Evolutionary conservation across 2,888 invertebrate species (phyloP).

Genomic region (Andrena trimmerana): DNA sequence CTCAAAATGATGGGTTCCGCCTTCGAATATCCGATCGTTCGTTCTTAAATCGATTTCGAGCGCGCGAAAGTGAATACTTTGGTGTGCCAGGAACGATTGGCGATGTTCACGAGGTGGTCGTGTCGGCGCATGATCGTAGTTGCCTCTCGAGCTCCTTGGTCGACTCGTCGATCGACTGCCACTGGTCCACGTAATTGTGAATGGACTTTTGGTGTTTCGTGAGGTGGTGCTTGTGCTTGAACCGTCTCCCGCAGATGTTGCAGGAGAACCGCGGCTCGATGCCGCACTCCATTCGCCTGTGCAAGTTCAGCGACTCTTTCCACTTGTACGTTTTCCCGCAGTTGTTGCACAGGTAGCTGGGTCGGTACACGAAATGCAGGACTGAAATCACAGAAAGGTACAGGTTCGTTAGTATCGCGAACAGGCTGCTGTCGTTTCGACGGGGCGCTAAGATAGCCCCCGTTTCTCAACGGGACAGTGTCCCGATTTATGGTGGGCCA

Average conservation of each 20-base stretch:
- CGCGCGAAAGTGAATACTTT: neutral
- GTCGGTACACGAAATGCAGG: conserved; percentile 25
- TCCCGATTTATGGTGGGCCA: neutral
- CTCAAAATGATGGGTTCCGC: neutral
- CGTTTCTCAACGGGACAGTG: too few species aligned
- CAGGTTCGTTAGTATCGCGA: conserved; percentile 15
- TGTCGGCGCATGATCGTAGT: neutral
- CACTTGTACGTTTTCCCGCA: conserved; percentile 82
- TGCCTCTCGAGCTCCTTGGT: neutral
- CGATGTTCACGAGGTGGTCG: conserved; percentile 1
- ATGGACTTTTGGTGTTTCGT: conserved; percentile 73
- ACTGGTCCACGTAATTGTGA: conserved; percentile 55
- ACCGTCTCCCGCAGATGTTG: conserved; percentile 77
- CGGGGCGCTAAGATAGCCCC: too few species aligned
- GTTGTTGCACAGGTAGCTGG: conserved; percentile 68
- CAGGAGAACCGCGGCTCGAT: conserved; percentile 82
- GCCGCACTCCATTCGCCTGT: conserved; percentile 80
- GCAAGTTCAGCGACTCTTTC: conserved; percentile 76
- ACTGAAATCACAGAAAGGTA: conserved; percentile 58
- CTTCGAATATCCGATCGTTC: neutral
- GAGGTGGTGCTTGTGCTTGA: conserved; percentile 81
- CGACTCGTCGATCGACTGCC: neutral
- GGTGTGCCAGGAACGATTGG: neutral
- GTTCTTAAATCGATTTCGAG: neutral
- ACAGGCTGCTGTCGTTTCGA: neutral